Conservation (phyloP, 2,888 invertebrate genomes). For the Hemithea aestivaria region DNA sequence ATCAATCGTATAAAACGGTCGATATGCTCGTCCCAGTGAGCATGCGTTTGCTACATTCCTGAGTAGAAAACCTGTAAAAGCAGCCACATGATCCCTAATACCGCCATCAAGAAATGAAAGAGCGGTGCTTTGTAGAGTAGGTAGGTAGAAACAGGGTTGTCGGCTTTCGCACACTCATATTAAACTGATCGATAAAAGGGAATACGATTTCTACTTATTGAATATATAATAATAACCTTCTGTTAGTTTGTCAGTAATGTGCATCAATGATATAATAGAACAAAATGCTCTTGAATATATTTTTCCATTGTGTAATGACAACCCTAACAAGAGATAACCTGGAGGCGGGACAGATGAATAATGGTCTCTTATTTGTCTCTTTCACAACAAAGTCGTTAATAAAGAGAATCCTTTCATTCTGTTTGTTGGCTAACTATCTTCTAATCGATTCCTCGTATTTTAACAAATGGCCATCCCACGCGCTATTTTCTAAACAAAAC, state of each 20-base stretch:
- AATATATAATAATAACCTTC: too few relatives aligned
- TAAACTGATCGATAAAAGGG: too few relatives aligned
- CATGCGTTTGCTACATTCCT: constrained; percentile 24
- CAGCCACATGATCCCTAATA: constrained; percentile 29
- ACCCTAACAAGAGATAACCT: constrained; percentile 45
- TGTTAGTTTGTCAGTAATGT: too few relatives aligned
- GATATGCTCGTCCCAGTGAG: constrained; percentile 22
- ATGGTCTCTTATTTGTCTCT: constrained; percentile 52
- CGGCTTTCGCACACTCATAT: too few relatives aligned
- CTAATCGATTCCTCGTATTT: constrained; percentile 18
- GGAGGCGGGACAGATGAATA: constrained; percentile 46
- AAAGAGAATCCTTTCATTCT: constrained; percentile 28
- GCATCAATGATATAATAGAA: too few relatives aligned
- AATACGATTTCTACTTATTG: too few relatives aligned
- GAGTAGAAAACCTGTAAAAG: constrained; percentile 23
- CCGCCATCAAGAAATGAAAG: constrained; percentile 42
- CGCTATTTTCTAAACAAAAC: constrained; percentile 11
- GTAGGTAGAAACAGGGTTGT: background rate
- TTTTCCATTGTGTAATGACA: too few relatives aligned
- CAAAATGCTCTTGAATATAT: too few relatives aligned
- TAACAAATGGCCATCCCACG: constrained; percentile 18
- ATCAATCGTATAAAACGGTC: constrained; percentile 24
- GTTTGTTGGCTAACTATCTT: constrained; percentile 31
- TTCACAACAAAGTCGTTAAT: constrained; percentile 38
- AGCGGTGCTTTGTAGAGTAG: constrained; percentile 3